Percentiles rank a stretch among this genome's conserved stretches.
These are phyloP conservation scores for Agrotis exclamationis DNA, from an alignment of 2,888 invertebrate species.

Conservation along the genomic window DNA sequence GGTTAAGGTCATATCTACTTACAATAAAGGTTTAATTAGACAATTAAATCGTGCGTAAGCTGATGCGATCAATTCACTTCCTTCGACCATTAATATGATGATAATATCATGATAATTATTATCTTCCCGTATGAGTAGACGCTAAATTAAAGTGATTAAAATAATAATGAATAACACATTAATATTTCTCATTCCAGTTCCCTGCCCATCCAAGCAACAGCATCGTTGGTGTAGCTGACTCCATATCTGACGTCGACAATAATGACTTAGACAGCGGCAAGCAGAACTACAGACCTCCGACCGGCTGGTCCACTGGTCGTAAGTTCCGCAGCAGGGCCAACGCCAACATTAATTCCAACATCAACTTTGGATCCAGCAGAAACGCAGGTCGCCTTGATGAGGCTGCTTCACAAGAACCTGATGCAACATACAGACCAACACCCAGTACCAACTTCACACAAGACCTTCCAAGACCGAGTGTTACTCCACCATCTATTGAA, in stretches of 20 bases:
- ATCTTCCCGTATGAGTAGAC: neutral
- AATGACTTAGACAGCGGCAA: slow-evolving; percentile 85
- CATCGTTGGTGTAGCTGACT: slow-evolving; percentile 84
- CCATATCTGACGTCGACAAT: slow-evolving; percentile 81
- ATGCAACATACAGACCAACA: slow-evolving; percentile 74
- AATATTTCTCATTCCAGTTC: slow-evolving; percentile 77
- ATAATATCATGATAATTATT: slow-evolving; percentile 18
- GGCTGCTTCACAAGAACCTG: slow-evolving; percentile 76
- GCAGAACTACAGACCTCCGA: slow-evolving; percentile 88
- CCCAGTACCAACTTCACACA: slow-evolving; percentile 50
- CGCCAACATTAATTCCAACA: slow-evolving; percentile 27
- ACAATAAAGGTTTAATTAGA: slow-evolving; percentile 28
- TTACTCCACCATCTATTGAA: slow-evolving; percentile 75
- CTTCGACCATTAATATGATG: slow-evolving; percentile 18
- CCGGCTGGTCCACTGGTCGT: slow-evolving; percentile 88
- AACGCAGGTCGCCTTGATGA: slow-evolving; percentile 69
- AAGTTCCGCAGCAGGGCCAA: slow-evolving; percentile 30
- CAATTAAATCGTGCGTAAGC: slow-evolving; percentile 23
- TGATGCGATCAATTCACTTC: slow-evolving; percentile 32
- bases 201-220: slow-evolving; percentile 83
- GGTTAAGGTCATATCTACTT: slow-evolving; percentile 25
- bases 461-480: slow-evolving; percentile 41
- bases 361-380: slow-evolving; percentile 40
- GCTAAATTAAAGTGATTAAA: neutral
- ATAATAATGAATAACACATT: no score